Evolutionary conservation across 2,113 vertebrate species (phyloP).

Genomic region (Tachysurus fulvidraco): DNA sequence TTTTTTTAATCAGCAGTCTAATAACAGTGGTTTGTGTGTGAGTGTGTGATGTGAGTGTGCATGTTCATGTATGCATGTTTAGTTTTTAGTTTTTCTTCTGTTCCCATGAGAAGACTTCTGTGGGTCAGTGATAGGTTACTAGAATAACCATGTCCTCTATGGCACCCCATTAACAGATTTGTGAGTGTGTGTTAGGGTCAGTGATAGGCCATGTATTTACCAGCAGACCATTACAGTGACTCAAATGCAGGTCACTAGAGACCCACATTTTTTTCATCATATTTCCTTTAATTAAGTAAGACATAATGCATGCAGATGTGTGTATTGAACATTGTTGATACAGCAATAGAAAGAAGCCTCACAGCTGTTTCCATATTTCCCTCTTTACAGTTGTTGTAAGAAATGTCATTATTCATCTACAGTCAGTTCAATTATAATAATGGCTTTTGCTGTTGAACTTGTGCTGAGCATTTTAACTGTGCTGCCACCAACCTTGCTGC

Average conservation of each 20-base stretch:
- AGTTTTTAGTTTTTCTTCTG: slow-evolving; percentile 18
- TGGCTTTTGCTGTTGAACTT: slow-evolving; percentile 47
- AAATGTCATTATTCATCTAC: slow-evolving; percentile 30
- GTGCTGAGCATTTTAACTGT: slow-evolving; percentile 60
- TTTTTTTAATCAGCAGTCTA: slow-evolving; percentile 33
- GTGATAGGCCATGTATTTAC: slow-evolving; percentile 48
- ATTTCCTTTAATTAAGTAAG: slow-evolving; percentile 29
- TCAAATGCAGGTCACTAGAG: slow-evolving; percentile 42
- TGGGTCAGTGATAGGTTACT: slow-evolving; percentile 51
- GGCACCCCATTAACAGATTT: slow-evolving; percentile 53
- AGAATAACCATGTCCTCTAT: slow-evolving; percentile 51
- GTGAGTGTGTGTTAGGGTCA: slow-evolving; percentile 43
- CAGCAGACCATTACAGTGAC: slow-evolving; percentile 43
- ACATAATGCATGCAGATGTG: not conserved
- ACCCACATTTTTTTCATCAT: slow-evolving; percentile 35
- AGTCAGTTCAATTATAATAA: slow-evolving; percentile 16
- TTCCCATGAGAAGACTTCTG: slow-evolving; percentile 45
- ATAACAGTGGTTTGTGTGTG: slow-evolving; percentile 9
- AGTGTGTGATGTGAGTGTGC: not conserved
- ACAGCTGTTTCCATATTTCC: slow-evolving; percentile 5
- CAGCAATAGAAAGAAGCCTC: not conserved
- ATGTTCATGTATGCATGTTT: slow-evolving; percentile 22
- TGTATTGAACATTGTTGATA: not conserved
- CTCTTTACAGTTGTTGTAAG: slow-evolving; percentile 6
- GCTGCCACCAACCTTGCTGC: slow-evolving; percentile 66